Conservation (phyloP, 2,113 vertebrate species). For the Sinocyclocheilus rhinocerous region DNA sequence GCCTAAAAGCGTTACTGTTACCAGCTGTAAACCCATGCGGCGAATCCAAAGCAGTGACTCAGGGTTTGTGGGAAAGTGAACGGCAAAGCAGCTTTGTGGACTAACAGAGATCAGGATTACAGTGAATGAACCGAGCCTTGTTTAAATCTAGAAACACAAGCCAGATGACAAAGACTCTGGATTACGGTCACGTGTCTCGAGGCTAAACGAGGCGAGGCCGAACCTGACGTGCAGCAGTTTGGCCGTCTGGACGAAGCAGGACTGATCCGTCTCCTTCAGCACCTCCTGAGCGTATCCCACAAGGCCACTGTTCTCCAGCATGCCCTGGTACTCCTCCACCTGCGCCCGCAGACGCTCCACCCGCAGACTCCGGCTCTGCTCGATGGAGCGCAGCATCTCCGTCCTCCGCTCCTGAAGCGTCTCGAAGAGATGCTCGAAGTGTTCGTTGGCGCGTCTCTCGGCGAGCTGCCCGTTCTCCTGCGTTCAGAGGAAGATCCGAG, state of each 20-base stretch:
- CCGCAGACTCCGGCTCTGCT: constrained; percentile 81
- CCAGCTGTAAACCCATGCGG: background rate
- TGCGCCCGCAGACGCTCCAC: constrained; percentile 84
- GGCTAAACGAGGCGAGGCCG: too few species aligned
- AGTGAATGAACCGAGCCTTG: constrained; percentile 23
- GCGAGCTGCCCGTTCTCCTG: constrained; percentile 91
- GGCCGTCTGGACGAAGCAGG: constrained; percentile 97
- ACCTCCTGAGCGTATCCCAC: constrained; percentile 98
- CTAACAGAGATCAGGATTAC: constrained; percentile 68
- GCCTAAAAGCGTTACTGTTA: too few species aligned
- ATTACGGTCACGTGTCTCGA: constrained; percentile 49
- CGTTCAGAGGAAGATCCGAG: background rate
- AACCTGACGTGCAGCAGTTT: constrained; percentile 94
- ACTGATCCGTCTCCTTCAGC: constrained; percentile 95
- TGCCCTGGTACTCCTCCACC: constrained; percentile 95
- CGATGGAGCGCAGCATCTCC: constrained; percentile 86
- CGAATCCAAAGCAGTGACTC: background rate
- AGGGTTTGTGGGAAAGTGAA: constrained; percentile 43
- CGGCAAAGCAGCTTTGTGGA: constrained; percentile 57
- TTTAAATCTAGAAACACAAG: constrained; percentile 37
- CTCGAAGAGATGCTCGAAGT: constrained; percentile 88
- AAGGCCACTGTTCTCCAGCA: constrained; percentile 93
- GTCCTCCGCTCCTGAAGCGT: constrained; percentile 87
- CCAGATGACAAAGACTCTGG: constrained; percentile 37
- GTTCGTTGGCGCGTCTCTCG: constrained; percentile 81